Evolutionary conservation across 2,888 invertebrate species (phyloP).

Genomic region (Geotrupes spiniger): DNA sequence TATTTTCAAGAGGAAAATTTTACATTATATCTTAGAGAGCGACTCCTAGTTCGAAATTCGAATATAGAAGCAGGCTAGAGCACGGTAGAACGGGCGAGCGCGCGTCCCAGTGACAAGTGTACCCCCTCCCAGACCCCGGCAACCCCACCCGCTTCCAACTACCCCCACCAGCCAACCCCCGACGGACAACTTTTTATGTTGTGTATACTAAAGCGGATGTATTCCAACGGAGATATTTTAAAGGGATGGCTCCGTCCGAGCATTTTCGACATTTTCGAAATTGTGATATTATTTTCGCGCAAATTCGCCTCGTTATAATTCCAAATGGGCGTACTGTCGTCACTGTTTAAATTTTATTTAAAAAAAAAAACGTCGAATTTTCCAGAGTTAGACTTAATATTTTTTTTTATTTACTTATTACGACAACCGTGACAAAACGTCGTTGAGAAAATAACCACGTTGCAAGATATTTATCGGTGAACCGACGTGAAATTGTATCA

Average conservation of each 20-base stretch:
- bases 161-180: slow-evolving; percentile 41
- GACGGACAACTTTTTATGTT: slow-evolving; percentile 50
- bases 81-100: slow-evolving; percentile 22
- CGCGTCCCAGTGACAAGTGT: slow-evolving; percentile 46
- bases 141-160: slow-evolving; percentile 32
- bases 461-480: too few species aligned
- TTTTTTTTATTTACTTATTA: too few species aligned
- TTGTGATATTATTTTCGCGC: too few species aligned
- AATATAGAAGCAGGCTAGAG: slow-evolving; percentile 16
- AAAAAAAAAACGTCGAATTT: too few species aligned
- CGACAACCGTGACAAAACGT: too few species aligned
- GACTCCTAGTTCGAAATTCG: slow-evolving; percentile 19
- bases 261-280: slow-evolving; percentile 1
- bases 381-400: too few species aligned
- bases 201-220: slow-evolving; percentile 48
- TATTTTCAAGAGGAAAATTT: slow-evolving; percentile 10
- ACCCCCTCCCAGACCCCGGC: slow-evolving; percentile 32
- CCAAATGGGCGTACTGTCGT: too few species aligned
- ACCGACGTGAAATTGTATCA: too few species aligned
- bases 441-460: too few species aligned
- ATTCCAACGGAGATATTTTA: slow-evolving; percentile 17
- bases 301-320: too few species aligned
- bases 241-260: slow-evolving; percentile 14
- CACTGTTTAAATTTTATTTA: too few species aligned
- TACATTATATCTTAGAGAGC: slow-evolving; percentile 17